Base-by-base conservation (phyloP, 2,888 invertebrate genomes). In the Myathropa florea region DNA sequence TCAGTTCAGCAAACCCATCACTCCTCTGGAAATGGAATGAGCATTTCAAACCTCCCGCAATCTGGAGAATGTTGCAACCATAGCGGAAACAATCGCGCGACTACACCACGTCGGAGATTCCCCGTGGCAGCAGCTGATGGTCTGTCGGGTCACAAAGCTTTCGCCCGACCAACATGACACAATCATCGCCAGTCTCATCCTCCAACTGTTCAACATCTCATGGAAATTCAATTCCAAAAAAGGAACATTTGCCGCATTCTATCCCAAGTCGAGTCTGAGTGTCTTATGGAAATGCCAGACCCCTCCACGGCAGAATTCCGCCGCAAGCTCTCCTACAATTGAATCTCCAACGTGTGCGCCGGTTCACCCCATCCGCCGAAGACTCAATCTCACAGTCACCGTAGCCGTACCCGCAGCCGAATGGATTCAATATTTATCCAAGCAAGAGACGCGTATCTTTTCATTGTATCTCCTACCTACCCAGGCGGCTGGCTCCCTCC, bases 261-360 rank as follows among this genome's bases (percentile, higher is more conserved):
- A 18, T 59, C 7, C 14, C 28, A 59, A n/a, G 53, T 26, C 28
- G 26, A n/a, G 53, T 26, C 26, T 30, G 24, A 75, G 24, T 61
- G 18, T 71, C 28, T 33, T 67, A 67, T 57, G 24, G 23, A 83
- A 73, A 83, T 83, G 73, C 23, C 73, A 73, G 30, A 46, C 46
- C 46, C 46, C 68, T 30, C 53, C 33, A 72, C 60, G 39, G 18
- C 46, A 33, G 36, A 76, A 71, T 63, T 72, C 67, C 61, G 18
- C 36, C 23, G 12, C 46, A 21, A 67, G 65, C 78, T 72, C 61
- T 72, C 72, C 61, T 67, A 57, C 71, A 76, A 70, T 60, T 71
- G 64, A 71, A 71, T 68, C 61, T 57, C 26, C 60, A 28, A 36
- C 46, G 46, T 7, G 18, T 18, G 39, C 39, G 14, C 39, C n/a